Conservation (phyloP, 2,888 invertebrate genomes). For the Druceiella hillmani region DNA sequence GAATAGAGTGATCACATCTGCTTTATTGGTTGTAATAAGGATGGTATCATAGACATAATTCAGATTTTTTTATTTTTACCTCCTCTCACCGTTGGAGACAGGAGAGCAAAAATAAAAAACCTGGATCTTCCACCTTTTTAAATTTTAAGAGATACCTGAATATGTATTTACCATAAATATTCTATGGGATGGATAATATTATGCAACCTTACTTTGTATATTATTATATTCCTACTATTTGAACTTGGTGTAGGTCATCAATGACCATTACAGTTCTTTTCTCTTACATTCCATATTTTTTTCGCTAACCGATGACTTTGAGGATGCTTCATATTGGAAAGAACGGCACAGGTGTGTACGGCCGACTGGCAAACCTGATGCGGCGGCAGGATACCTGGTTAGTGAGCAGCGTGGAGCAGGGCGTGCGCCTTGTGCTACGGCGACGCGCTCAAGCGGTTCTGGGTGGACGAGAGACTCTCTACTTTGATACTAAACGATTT, state of each 20-base stretch:
- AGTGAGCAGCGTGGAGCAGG: slow-evolving; percentile 66
- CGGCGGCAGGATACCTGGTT: slow-evolving; percentile 52
- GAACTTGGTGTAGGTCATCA: not conserved
- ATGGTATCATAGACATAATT: too few relatives aligned
- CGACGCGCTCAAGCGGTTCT: slow-evolving; percentile 58
- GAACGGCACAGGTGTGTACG: slow-evolving; percentile 73
- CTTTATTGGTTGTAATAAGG: too few relatives aligned
- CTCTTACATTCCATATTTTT: not conserved
- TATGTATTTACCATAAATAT: too few relatives aligned
- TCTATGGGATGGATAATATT: not conserved
- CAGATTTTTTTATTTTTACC: too few relatives aligned
- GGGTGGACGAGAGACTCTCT: slow-evolving; percentile 70
- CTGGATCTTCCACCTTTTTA: too few relatives aligned
- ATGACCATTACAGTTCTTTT: too few relatives aligned
- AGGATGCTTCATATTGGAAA: slow-evolving; percentile 27
- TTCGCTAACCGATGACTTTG: not conserved
- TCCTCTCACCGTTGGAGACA: too few relatives aligned
- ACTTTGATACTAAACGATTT: slow-evolving; percentile 69
- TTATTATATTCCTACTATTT: not conserved
- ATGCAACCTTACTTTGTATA: not conserved
- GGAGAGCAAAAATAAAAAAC: too few relatives aligned
- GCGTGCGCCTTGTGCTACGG: slow-evolving; percentile 60
- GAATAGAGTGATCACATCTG: too few relatives aligned
- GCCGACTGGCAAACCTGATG: slow-evolving; percentile 64
- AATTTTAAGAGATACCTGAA: too few relatives aligned